Conservation (phyloP, 37 sponge, comb jelly and placozoan species). For the Beroe forskalii region DNA sequence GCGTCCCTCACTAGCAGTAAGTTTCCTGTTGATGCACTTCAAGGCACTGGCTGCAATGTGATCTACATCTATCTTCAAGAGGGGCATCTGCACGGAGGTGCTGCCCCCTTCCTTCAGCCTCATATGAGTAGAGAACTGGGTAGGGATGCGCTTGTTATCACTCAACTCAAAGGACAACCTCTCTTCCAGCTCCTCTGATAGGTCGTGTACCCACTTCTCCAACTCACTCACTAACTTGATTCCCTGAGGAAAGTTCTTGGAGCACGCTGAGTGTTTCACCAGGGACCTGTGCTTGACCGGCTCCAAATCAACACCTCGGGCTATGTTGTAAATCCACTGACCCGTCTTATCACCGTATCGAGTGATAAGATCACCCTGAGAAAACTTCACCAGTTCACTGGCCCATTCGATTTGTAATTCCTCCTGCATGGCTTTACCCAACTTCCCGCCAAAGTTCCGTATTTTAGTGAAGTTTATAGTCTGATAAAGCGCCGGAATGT, state of each 20-base stretch:
- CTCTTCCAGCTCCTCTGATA: constrained; percentile 32
- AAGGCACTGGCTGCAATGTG: constrained; percentile 11
- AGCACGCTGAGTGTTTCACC: constrained; percentile 78
- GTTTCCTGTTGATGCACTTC: constrained; percentile 34
- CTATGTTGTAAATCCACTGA: constrained; percentile 75
- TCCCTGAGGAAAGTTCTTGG: constrained; percentile 78
- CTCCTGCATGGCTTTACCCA: constrained; percentile 71
- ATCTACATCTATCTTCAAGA: background rate
- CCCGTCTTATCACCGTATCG: constrained; percentile 79
- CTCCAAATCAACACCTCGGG: constrained; percentile 77
- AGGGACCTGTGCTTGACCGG: constrained; percentile 71
- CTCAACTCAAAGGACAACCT: constrained; percentile 10
- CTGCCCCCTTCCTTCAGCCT: constrained; percentile 4
- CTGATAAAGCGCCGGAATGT: constrained; percentile 70
- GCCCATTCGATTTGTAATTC: constrained; percentile 67
- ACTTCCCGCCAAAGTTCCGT: constrained; percentile 86
- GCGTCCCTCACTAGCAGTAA: background rate
- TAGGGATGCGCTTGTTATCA: constrained; percentile 35
- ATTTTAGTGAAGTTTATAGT: constrained; percentile 70
- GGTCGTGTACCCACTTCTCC: constrained; percentile 40
- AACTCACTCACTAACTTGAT: background rate
- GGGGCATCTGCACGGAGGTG: constrained; percentile 53
- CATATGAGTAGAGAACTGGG: constrained; percentile 45
- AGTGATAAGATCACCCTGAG: constrained; percentile 54
- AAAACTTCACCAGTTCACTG: constrained; percentile 69